A percentile compares a stretch with the other conserved stretches of the same genome.
These are phyloP conservation scores for Mercenaria mercenaria DNA, from an alignment of 1,140 invertebrate genomes.

Conservation along the genomic window DNA sequence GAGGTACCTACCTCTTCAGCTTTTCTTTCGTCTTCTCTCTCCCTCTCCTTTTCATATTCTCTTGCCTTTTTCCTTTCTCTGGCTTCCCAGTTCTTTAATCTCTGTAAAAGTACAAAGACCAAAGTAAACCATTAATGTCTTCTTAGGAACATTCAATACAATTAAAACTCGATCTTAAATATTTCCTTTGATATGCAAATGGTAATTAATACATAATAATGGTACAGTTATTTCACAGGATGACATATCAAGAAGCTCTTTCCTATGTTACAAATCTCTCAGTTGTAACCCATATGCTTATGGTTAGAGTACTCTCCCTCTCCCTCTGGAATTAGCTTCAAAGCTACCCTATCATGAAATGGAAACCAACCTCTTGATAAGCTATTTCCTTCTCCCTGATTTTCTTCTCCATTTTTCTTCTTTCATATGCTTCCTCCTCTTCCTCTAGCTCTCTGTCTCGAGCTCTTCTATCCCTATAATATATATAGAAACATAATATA, in stretches of 20 bases:
- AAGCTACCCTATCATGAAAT: too few species aligned
- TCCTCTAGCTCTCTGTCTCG: constrained; percentile 83
- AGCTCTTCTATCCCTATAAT: constrained; percentile 60
- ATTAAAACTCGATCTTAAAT: too few species aligned
- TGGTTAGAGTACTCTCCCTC: too few species aligned
- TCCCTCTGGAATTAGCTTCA: too few species aligned
- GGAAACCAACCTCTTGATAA: constrained; percentile 92
- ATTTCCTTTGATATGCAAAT: too few species aligned
- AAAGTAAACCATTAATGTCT: too few species aligned
- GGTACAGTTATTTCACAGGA: too few species aligned
- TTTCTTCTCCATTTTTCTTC: constrained; percentile 95
- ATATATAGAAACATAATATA: neutral
- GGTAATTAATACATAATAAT: too few species aligned
- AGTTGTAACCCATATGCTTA: too few species aligned
- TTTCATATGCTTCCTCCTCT: constrained; percentile 91
- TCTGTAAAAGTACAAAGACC: constrained; percentile 82
- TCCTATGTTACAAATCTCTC: too few species aligned
- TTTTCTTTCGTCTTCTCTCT: constrained; percentile 93
- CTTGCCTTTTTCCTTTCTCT: constrained; percentile 96
- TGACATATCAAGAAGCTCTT: too few species aligned
- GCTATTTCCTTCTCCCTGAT: constrained; percentile 97
- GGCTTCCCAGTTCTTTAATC: constrained; percentile 95
- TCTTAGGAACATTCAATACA: too few species aligned
- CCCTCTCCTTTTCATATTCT: constrained; percentile 96
- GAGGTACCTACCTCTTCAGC: constrained; percentile 90